phyloP scores from a whole-genome alignment of 2,113 vertebrate species.

The Anoplopoma fimbria region DNA sequence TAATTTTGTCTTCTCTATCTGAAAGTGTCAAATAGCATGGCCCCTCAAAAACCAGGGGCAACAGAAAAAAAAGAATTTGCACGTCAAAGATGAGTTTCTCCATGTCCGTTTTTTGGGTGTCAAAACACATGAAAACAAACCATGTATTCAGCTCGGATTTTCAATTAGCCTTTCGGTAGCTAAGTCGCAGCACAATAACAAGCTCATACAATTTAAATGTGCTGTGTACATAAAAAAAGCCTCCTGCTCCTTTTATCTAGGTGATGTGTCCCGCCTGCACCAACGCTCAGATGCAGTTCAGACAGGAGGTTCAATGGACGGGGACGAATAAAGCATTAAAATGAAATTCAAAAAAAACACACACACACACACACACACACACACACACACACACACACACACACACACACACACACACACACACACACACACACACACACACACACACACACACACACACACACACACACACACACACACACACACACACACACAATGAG shows the following conservation, averaged over 20 bases:
- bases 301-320: conserved; percentile 55
- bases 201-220: conserved; percentile 79
- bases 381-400: conserved; percentile 28
- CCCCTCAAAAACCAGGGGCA: background rate
- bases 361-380: conserved; percentile 7
- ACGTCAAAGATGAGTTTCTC: conserved; percentile 9
- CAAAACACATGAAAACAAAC: conserved; percentile 34
- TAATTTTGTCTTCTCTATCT: background rate
- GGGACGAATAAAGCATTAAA: conserved; percentile 54
- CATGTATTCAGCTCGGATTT: conserved; percentile 52
- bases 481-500: too few species aligned
- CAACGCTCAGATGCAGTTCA: conserved; percentile 62
- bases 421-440: conserved; percentile 33
- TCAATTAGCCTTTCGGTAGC: conserved; percentile 68
- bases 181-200: conserved; percentile 65
- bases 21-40: conserved; percentile 19
- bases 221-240: conserved; percentile 60
- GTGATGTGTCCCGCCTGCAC: conserved; percentile 56
- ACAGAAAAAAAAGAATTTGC: background rate
- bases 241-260: conserved; percentile 69
- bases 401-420: conserved; percentile 48
- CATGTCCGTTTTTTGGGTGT: background rate
- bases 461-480: conserved; percentile 23
- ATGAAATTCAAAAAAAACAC: conserved; percentile 39
- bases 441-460: conserved; percentile 32